Base-by-base conservation (phyloP, 2,113 vertebrate species). In the Nothocercus julius region DNA sequence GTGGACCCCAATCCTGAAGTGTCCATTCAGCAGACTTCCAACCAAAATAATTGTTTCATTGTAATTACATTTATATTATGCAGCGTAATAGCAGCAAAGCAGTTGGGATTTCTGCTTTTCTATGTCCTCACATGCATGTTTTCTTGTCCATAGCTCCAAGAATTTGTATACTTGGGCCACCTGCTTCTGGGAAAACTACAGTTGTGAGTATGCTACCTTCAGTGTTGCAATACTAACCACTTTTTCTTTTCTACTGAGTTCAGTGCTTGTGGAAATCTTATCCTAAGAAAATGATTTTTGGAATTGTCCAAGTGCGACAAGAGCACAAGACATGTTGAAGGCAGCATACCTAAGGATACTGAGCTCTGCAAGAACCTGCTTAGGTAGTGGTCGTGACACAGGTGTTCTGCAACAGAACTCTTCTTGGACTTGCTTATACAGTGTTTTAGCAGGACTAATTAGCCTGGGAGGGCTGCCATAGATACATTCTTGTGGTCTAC, bases 91-190 rank as follows among this genome's bases (percentile, higher is more conserved):
- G 47, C 47, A 24, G 22, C 67, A 66, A 92, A 76, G 21, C 56
- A 19, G 14, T 27, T 73, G 81, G 45, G 51, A 47, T 49, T 86
- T 94, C 80, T 86, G 88, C 88, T 69, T 9, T 54, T 42, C 51
- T 45, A 19, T 42, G 28, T 20, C 40, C n/a, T 97, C 87, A 97
- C 86, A 5, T 89, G 85, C 63, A 20, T 11, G 13, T 91, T 2
- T 96, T 87, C 95, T 87, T 94, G 9, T 87, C 96, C 74, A 38
- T 90, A 98, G 97, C 98, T 97, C 98, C 98, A 94, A 95, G 93
- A 95, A 96, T 98, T 53, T 93, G 95, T 58, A 79, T 99, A 68
- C 91, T 99, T 49, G 99, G 99, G 11, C 99, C 99, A 8, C 98
- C 99, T 6, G 98, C 98, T 93, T 98, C 98, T 10, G 99, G 99